These are phyloP conservation scores for Coregonus sp. DNA, from an alignment of 2,797 vertebrate species.

Conservation along the genomic window DNA sequence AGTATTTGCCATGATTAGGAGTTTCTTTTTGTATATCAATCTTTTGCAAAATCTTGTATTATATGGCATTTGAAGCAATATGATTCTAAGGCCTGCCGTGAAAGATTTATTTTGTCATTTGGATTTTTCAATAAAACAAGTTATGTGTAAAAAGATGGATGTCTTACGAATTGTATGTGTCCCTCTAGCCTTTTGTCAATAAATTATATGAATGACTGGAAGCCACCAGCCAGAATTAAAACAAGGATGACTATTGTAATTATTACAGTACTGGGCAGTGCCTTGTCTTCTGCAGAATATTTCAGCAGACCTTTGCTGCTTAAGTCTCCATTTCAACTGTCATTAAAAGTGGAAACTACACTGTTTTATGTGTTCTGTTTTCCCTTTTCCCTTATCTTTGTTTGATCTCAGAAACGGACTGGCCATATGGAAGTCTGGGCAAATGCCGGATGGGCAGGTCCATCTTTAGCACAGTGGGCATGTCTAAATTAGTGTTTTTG, in stretches of 20 bases:
- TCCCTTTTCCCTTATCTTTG: neutral
- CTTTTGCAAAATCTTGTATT: conserved; percentile 47
- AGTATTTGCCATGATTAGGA: conserved; percentile 33
- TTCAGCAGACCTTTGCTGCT: conserved; percentile 65
- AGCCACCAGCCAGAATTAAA: conserved; percentile 42
- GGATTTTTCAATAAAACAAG: conserved; percentile 33
- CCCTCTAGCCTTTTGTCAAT: conserved; percentile 31
- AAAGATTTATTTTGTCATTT: conserved; percentile 37
- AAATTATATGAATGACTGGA: conserved; percentile 39
- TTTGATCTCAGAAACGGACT: neutral
- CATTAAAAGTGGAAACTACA: conserved; percentile 66
- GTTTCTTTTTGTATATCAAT: conserved; percentile 49
- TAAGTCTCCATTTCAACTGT: conserved; percentile 70
- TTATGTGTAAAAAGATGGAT: conserved; percentile 46
- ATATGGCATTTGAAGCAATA: conserved; percentile 48
- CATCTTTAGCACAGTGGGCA: neutral
- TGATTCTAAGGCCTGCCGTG: conserved; percentile 34
- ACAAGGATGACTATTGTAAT: conserved; percentile 29
- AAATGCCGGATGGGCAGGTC: neutral
- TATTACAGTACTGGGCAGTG: conserved; percentile 53
- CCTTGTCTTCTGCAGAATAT: conserved; percentile 58
- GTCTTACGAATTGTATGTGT: conserved; percentile 38
- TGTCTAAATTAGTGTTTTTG: neutral
- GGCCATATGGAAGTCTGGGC: neutral
- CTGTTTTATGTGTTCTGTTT: neutral